A percentile compares a stretch with the other conserved stretches of the same genome.
Conservation (phyloP, 2,888 invertebrate genomes). For the Diaprepes abbreviatus region DNA sequence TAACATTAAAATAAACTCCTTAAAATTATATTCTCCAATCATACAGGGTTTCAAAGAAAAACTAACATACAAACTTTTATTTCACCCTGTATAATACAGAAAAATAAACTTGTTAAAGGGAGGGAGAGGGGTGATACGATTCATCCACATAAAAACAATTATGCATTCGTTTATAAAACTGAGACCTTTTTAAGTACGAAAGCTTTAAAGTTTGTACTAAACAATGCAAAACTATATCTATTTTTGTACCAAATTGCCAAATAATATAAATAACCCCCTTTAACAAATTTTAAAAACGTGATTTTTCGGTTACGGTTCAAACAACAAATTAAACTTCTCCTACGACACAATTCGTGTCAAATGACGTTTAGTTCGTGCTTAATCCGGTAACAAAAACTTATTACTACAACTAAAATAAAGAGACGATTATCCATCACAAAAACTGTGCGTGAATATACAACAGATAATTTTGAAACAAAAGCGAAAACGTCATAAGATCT, state of each 20-base stretch:
- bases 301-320: too few species aligned
- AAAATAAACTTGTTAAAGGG: not conserved
- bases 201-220: constrained; percentile 1
- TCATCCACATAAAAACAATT: not conserved
- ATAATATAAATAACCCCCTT: not conserved
- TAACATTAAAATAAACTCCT: constrained; percentile 1
- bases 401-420: not conserved
- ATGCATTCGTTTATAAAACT: not conserved
- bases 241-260: not conserved
- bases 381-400: not conserved
- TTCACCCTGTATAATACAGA: constrained; percentile 6
- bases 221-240: not conserved
- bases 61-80: constrained; percentile 8
- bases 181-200: not conserved
- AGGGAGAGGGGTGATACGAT: too few species aligned
- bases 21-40: not conserved
- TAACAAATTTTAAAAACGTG: not conserved
- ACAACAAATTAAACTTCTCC: too few species aligned
- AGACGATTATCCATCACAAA: constrained; percentile 14
- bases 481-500: constrained; percentile 35
- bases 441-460: constrained; percentile 23
- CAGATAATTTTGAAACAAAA: constrained; percentile 8
- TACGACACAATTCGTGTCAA: too few species aligned
- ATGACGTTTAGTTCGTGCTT: too few species aligned
- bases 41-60: not conserved